phyloP scores from a whole-genome alignment of 2,113 vertebrate genomes.

The Chascanopsetta lugubris region DNA sequence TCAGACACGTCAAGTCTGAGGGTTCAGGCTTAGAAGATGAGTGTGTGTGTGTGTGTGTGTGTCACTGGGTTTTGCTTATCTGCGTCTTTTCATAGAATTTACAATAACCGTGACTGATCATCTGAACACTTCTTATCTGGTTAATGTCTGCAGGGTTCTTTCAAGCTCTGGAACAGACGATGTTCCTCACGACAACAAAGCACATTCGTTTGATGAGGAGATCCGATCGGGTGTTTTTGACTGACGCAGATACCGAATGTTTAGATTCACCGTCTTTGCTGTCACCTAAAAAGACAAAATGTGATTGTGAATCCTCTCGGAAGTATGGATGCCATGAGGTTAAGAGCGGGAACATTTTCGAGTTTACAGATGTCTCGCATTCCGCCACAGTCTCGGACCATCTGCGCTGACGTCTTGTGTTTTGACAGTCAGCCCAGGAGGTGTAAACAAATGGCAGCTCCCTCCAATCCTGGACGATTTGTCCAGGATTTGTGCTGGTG shows the following conservation, averaged over 20 bases:
- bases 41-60: constrained; percentile 2
- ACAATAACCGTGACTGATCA: constrained; percentile 29
- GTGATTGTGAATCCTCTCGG: constrained; percentile 1
- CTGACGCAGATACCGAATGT: neutral
- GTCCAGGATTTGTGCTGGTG: neutral
- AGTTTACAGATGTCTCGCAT: constrained; percentile 8
- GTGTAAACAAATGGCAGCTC: constrained; percentile 22
- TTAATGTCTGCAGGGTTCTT: constrained; percentile 24
- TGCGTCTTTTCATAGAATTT: constrained; percentile 34
- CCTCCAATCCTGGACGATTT: neutral
- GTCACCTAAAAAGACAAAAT: neutral
- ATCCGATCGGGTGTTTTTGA: constrained; percentile 24
- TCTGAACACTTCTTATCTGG: constrained; percentile 32
- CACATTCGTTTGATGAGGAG: constrained; percentile 31
- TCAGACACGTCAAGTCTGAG: constrained; percentile 21
- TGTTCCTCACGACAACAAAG: constrained; percentile 30
- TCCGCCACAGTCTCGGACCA: neutral
- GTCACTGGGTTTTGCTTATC: constrained; percentile 15
- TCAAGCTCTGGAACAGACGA: constrained; percentile 11
- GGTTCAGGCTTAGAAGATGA: constrained; percentile 20
- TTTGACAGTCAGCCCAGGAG: constrained; percentile 10
- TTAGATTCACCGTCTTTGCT: constrained; percentile 5
- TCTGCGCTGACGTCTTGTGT: constrained; percentile 3
- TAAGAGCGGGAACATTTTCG: neutral
- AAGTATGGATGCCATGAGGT: neutral